Evolutionary conservation across 2,113 vertebrate genomes (phyloP), one percentile per base, ranked within the genome.

Genomic region (Chaetura pelagica): DNA sequence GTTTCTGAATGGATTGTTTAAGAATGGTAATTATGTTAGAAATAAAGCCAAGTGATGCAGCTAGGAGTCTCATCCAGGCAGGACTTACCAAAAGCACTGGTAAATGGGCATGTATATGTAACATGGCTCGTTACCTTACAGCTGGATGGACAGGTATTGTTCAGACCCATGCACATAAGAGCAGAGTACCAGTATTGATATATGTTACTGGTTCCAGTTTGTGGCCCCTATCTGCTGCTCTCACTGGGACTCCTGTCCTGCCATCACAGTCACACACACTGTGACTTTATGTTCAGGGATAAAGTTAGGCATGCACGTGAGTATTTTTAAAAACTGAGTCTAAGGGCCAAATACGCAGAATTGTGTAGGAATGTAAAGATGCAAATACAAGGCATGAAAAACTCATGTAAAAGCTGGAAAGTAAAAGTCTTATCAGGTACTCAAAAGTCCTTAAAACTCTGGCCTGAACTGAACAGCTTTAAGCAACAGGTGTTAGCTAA

Each of bases 131-230:
- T 44, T 68, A 27, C 26, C 8, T n/a, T 17, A 35, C 5, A 8
- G 22, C 34, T 69, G 59, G 35, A 40, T 23, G 42, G 19, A 19
- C 0, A 3, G 2, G 8, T 6, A 2, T 3, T n/a, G 17, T 4
- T n/a, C 22, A 68, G 68, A 58, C 48, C 17, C 4, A 1, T 0
- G 2, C 29, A 14, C 0, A 0, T 24, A 14, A 24, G 35, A 87
- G 62, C 61, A 74, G 57, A 13, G 30, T 34, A 24, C 40, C 26
- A 9, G 35, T 26, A 18, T 15, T 15, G 2, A 6, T 5, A 0
- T 6, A 4, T 35, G 13, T 3, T 26, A 4, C 0, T 2, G 4
- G 8, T 74, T 27, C 35, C 19, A 24, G 8, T 35, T 8, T 10
- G 0, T 2, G 7, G 18, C 63, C 44, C 34, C 3, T 17, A 58